Base-by-base conservation (phyloP, 2,797 vertebrate genomes). In the Centropyge bicolor region DNA sequence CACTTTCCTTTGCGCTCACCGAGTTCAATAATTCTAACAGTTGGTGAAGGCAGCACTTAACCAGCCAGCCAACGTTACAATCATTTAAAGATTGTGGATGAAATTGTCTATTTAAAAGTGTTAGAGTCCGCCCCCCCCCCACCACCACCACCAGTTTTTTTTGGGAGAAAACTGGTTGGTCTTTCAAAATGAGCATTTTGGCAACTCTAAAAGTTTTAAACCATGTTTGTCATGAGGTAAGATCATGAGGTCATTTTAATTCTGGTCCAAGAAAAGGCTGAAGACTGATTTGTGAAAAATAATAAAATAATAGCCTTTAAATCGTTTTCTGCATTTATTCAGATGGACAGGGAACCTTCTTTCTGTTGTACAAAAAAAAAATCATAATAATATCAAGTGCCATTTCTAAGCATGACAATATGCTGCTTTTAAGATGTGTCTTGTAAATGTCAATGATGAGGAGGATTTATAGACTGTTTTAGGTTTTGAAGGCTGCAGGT, bases 21-120 rank as follows among this genome's bases (percentile, higher is more conserved):
- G 16, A 64, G 16, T 24, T 0, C 13, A 27, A 14, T 31, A 55
- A 80, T 69, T 75, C 74, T 65, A 35, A 55, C 24, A n/a, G 70
- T 10, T 8, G 0, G 0, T 81, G 86, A 92, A 89, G 52, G 84
- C 52, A 86, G 22, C 91, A 72, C 24, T 45, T 3, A 61, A 68
- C 17, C 20, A 61, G 17, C 48, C 66, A n/a, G n/a, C n/a, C 45
- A 66, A 71, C n/a, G 64, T 73, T 80, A 70, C 68, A 52, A 54
- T 86, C 43, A 48, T 22, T 72, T 65, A 54, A 16, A 51, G 4
- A 22, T 1, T 19, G 6, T 0, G 17, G 14, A 12, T 22, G 9
- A 8, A 24, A 9, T 55, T 13, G 60, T 5, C 4, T 24, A 17
- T 27, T 8, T 24, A 22, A 6, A 62, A 13, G 12, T 24, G 24